Evolutionary conservation across 2,797 vertebrate species (phyloP).

Genomic region (Anguilla obscura): DNA sequence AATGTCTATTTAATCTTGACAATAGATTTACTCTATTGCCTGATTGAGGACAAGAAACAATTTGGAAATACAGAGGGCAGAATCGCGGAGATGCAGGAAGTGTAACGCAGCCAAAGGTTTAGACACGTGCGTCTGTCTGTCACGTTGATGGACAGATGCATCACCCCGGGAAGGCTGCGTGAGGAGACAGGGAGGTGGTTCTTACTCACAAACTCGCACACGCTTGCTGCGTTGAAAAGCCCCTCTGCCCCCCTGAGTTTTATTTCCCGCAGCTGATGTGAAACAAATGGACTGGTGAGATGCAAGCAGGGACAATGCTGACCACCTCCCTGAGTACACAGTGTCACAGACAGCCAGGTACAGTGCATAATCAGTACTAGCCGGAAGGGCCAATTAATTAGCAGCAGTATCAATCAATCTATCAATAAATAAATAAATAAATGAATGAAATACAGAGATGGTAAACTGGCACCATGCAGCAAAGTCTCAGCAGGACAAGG

Average conservation of each 20-base stretch:
- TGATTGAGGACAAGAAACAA: neutral
- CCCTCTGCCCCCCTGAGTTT: neutral
- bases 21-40: neutral
- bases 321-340: neutral
- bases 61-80: neutral
- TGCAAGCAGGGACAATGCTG: neutral
- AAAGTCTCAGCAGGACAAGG: too few species aligned
- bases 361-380: neutral
- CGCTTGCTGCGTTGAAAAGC: neutral
- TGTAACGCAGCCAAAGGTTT: neutral
- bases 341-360: neutral
- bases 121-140: neutral
- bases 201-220: neutral
- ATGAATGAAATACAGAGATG: neutral
- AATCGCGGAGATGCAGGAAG: too few species aligned
- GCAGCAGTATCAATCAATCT: neutral
- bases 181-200: neutral
- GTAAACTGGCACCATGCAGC: neutral
- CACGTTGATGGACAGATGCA: neutral
- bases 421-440: conserved; percentile 18
- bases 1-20: neutral
- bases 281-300: conserved; percentile 5
- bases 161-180: neutral
- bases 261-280: neutral
- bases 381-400: neutral